A percentile compares a stretch with the other conserved stretches of the same genome.
Conservation (phyloP, 2,888 invertebrate species). For the Ennomos erosarius region DNA sequence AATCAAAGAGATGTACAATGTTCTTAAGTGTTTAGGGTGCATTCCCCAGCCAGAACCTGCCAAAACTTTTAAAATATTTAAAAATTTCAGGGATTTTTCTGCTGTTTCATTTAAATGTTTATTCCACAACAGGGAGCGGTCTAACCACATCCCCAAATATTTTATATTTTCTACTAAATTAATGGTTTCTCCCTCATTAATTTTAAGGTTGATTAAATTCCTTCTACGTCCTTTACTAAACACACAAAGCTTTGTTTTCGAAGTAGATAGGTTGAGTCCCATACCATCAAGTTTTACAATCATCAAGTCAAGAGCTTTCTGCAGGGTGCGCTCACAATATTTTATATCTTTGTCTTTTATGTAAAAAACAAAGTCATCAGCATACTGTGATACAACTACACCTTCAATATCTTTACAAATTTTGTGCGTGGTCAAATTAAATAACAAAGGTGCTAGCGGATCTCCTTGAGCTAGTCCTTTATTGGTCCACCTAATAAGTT, state of each 20-base stretch:
- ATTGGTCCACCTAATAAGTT: background rate
- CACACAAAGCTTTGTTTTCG: no score
- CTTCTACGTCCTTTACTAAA: no score
- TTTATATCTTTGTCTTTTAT: no score
- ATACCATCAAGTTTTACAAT: no score
- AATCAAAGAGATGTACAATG: background rate
- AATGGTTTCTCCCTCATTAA: no score
- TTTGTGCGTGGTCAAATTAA: background rate
- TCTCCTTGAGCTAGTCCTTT: background rate
- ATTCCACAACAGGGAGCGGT: no score
- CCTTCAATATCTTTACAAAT: background rate
- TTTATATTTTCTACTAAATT: background rate
- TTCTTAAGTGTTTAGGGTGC: background rate
- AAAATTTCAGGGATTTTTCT: background rate
- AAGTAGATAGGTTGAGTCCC: no score
- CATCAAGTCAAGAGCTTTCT: no score
- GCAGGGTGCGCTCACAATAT: no score
- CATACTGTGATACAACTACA: background rate
- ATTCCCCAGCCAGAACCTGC: background rate
- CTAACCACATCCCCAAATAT: background rate
- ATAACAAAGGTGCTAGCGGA: background rate
- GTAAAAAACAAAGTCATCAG: no score
- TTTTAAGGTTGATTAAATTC: no score
- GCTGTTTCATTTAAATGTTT: background rate
- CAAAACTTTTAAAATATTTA: background rate